Evolutionary conservation across 2,888 invertebrate genomes (phyloP), one percentile per base, ranked within the genome.

Genomic region (Schrankia costaestrigalis): DNA sequence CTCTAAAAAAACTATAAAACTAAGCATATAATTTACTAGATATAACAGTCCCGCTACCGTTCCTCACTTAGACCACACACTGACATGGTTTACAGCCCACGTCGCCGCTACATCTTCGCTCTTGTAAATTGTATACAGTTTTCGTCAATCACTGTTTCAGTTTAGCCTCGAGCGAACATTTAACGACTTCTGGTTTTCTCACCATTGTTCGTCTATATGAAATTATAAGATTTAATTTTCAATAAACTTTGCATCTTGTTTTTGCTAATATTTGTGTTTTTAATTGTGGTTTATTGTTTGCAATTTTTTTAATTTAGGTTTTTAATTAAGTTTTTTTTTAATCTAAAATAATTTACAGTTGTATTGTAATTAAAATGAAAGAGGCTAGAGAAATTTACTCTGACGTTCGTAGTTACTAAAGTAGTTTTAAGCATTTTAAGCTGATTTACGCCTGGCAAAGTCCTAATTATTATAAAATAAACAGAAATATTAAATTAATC

Each of bases 101-200:
- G 57, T 57, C 44, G 46, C 49, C 40, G 46, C 50, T 56, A 52
- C 58, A 47, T 62, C 61, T 64, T 51, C 40, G 53, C 38, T 22
- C 43, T 57, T 59, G 56, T 59, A 63, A 69, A 69, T 68, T 68
- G 58, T 54, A 62, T 58, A 55, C 56, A 56, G 64, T 63, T 63
- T 62, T 56, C 57, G 63, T 70, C 66, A 64, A 63, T 64, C 64
- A 57, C 52, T 44, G 51, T 41, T 57, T 26, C 44, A 37, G 58
- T 55, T 58, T 57, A 56, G 55, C 56, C 49, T 31, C 39, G 41
- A 46, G 58, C 56, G 47, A 58, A 45, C 44, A 33, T 41, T 46
- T 55, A 48, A 52, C 44, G 48, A 58, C 58, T 57, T 60, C 60
- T 57, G 63, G 56, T 57, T 56, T 56, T 60, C 44, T 31, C 23